phyloP scores from a whole-genome alignment of 1,140 invertebrate species.

The Leptinotarsa defecta region DNA sequence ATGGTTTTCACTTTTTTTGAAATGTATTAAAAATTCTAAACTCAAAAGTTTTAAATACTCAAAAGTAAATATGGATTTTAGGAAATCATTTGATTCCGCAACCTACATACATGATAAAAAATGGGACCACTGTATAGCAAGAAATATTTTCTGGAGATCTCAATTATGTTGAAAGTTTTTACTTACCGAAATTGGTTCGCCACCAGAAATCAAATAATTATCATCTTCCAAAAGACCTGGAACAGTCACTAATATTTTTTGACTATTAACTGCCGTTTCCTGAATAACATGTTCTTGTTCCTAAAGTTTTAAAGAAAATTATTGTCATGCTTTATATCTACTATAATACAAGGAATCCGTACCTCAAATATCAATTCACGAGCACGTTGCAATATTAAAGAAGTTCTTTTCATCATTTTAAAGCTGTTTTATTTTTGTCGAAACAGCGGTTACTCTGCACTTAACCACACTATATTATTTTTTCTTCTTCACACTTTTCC shows the following conservation, averaged over 20 bases:
- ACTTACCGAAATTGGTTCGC: not conserved
- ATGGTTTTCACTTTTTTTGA: too few relatives aligned
- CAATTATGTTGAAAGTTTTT: not conserved
- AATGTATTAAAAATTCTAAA: not conserved
- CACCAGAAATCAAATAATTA: not conserved
- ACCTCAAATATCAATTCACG: not conserved
- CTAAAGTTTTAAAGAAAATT: not conserved
- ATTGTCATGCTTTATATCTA: not conserved
- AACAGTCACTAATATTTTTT: not conserved
- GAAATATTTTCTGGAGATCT: not conserved
- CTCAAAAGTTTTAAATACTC: not conserved
- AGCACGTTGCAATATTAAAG: not conserved
- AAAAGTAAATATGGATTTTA: not conserved
- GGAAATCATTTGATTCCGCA: conserved; percentile 3
- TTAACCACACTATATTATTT: not conserved
- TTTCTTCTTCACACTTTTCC: not conserved
- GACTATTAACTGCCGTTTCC: not conserved
- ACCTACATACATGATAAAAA: not conserved
- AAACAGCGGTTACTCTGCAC: not conserved
- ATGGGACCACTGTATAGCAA: conserved; percentile 3
- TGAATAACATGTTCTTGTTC: not conserved
- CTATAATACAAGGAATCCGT: not conserved
- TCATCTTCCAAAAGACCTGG: not conserved
- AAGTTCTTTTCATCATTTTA: not conserved
- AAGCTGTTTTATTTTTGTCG: not conserved